phyloP scores from a whole-genome alignment of 2,113 vertebrate genomes.

The Silurus glanis region DNA sequence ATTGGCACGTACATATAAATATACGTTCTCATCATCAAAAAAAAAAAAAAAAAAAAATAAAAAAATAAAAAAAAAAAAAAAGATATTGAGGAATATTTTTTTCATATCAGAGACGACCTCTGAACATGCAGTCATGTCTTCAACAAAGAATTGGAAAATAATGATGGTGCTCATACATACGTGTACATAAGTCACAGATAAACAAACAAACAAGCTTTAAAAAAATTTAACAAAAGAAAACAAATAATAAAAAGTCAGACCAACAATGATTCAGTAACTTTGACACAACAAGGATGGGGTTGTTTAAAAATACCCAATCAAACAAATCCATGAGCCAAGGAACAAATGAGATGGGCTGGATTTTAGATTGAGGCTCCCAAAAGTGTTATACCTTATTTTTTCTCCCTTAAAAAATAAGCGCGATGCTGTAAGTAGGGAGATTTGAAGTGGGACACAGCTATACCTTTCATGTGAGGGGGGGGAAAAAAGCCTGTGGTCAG shows the following conservation, averaged over 20 bases:
- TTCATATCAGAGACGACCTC: conserved; percentile 28
- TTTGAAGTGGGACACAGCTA: neutral
- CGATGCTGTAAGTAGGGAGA: neutral
- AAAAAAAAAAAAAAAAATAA: neutral
- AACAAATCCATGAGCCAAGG: conserved; percentile 31
- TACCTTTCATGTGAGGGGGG: neutral
- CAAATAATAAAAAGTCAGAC: conserved; percentile 44
- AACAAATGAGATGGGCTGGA: conserved; percentile 1
- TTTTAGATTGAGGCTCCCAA: neutral
- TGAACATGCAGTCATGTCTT: conserved; percentile 52
- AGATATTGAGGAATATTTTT: conserved; percentile 30
- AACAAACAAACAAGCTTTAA: neutral
- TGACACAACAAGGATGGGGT: conserved; percentile 52
- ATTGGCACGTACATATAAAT: neutral
- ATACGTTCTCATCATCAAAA: neutral
- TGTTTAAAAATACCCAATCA: conserved; percentile 39
- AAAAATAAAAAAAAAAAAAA: neutral
- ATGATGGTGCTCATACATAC: conserved; percentile 56
- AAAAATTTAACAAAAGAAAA: conserved; percentile 15
- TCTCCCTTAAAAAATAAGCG: neutral
- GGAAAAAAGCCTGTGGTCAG: neutral
- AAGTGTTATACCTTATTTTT: neutral
- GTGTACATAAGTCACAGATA: conserved; percentile 30
- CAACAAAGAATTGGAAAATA: conserved; percentile 62
- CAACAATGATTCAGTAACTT: conserved; percentile 53